Conservation (phyloP, 2,797 vertebrate species). For the Karalla daura region DNA sequence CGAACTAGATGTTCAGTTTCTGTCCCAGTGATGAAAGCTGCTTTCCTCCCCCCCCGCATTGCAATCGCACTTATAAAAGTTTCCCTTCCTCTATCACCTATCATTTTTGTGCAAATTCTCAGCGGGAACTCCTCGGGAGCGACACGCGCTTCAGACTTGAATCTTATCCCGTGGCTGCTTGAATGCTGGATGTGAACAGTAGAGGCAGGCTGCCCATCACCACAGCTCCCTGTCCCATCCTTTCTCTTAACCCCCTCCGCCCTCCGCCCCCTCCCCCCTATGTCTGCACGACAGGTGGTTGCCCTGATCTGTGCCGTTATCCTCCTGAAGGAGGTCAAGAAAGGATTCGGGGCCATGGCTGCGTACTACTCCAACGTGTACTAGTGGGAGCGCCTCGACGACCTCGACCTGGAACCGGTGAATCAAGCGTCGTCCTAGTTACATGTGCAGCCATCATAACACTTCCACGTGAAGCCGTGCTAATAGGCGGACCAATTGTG, state of each 20-base stretch:
- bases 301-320: conserved; percentile 56
- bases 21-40: too few species aligned
- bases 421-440: too few species aligned
- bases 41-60: too few species aligned
- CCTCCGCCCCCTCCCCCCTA: conserved; percentile 27
- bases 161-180: conserved; percentile 14
- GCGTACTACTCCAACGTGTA: conserved; percentile 46
- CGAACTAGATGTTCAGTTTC: not conserved
- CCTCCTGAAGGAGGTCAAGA: conserved; percentile 63
- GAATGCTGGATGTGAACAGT: not conserved
- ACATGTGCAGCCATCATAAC: too few species aligned
- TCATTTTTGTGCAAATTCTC: not conserved
- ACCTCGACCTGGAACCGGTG: too few species aligned
- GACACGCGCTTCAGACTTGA: not conserved
- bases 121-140: not conserved
- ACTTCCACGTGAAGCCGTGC: not conserved
- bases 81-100: not conserved
- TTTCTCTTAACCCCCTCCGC: conserved; percentile 42
- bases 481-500: not conserved
- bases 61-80: too few species aligned
- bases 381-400: conserved; percentile 37
- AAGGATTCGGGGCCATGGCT: not conserved
- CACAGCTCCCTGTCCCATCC: conserved; percentile 6
- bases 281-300: conserved; percentile 57
- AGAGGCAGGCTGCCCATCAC: not conserved